Evolutionary conservation across 2,113 vertebrate species (phyloP).

Genomic region (Origma solitaria): DNA sequence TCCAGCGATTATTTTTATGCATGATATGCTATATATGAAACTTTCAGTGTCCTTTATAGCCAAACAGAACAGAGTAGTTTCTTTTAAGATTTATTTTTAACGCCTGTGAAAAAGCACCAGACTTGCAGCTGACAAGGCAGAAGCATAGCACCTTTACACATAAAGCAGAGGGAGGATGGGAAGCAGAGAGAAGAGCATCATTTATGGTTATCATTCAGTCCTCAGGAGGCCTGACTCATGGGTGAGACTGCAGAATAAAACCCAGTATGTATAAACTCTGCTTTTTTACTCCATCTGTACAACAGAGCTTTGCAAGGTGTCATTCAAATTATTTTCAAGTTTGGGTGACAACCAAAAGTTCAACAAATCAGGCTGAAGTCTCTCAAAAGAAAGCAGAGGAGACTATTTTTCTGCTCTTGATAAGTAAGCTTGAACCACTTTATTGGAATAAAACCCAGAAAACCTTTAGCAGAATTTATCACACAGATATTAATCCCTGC

Average conservation of each 20-base stretch:
- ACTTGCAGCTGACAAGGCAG: neutral
- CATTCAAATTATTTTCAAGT: neutral
- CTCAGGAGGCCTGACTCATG: neutral
- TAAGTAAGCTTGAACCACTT: neutral
- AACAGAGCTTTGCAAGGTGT: neutral
- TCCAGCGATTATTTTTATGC: constrained; percentile 29
- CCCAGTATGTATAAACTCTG: neutral
- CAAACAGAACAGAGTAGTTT: neutral
- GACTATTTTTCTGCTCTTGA: neutral
- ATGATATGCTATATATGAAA: neutral
- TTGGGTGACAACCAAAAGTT: neutral
- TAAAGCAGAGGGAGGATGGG: neutral
- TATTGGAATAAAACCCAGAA: neutral
- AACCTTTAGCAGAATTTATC: neutral
- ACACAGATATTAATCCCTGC: neutral
- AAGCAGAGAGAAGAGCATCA: neutral
- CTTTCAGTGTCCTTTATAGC: neutral
- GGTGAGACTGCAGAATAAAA: neutral
- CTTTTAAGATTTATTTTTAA: constrained; percentile 28
- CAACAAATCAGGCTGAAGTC: neutral
- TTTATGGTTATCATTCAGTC: neutral
- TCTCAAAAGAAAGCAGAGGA: neutral
- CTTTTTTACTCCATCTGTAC: neutral
- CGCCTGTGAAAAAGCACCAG: neutral
- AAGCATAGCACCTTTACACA: neutral